phyloP scores from a whole-genome alignment of 2,888 invertebrate species.

The Ophion ellenae region DNA sequence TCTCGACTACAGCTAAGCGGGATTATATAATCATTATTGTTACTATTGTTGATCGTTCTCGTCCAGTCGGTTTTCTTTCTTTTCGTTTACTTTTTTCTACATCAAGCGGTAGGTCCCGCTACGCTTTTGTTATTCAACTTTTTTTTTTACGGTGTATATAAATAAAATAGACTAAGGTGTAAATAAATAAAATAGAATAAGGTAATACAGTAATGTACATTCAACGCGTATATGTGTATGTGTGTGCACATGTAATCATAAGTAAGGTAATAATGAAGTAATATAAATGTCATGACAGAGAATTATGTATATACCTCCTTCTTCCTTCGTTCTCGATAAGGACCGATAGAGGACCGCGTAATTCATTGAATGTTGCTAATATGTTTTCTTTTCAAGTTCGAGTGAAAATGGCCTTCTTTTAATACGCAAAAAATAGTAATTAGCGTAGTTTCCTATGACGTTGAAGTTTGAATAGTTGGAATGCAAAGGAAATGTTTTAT shows the following conservation, averaged over 20 bases:
- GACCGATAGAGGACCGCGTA: constrained; percentile 34
- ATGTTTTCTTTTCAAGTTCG: not conserved
- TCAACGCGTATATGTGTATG: constrained; percentile 58
- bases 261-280: constrained; percentile 72
- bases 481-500: too few species aligned
- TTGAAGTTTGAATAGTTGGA: too few species aligned
- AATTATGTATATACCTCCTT: constrained; percentile 70
- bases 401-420: constrained; percentile 9
- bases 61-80: constrained; percentile 12
- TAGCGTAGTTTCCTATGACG: not conserved
- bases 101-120: not conserved
- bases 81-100: constrained; percentile 3
- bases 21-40: constrained; percentile 26
- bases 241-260: constrained; percentile 68
- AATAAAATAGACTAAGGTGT: constrained; percentile 36
- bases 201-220: constrained; percentile 62
- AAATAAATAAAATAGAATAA: constrained; percentile 30
- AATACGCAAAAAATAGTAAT: constrained; percentile 12
- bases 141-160: not conserved
- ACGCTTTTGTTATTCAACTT: constrained; percentile 18
- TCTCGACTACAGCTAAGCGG: constrained; percentile 13
- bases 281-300: constrained; percentile 79
- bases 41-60: constrained; percentile 41
- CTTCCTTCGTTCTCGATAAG: constrained; percentile 35
- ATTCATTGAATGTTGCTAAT: constrained; percentile 19